Conservation (phyloP, 2,888 invertebrate genomes). For the Pristionchus fissidentatus region DNA sequence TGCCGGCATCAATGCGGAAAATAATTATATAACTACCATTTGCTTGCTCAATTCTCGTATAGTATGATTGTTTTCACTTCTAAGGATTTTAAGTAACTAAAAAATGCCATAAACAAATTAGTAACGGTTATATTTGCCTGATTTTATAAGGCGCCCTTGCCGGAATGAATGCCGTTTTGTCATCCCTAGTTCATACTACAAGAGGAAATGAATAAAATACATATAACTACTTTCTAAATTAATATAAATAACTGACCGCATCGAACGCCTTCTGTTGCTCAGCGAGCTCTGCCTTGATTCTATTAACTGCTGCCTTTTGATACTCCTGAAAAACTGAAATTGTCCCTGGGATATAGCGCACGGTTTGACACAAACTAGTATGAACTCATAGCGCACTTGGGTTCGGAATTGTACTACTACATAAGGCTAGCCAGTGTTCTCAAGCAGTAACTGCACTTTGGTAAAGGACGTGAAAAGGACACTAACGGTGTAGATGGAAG, state of each 20-base stretch:
- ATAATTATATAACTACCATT: too few species aligned
- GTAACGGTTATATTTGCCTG: too few species aligned
- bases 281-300: conserved; percentile 76
- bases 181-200: too few species aligned
- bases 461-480: not conserved
- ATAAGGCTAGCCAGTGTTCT: not conserved
- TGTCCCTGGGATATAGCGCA: too few species aligned
- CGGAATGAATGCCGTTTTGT: too few species aligned
- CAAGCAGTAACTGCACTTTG: not conserved
- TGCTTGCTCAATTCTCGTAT: too few species aligned
- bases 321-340: conserved; percentile 54
- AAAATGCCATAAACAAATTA: too few species aligned
- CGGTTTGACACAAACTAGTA: not conserved
- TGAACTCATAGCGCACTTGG: not conserved
- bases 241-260: conserved; percentile 69
- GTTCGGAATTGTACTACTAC: not conserved
- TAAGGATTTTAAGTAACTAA: not conserved
- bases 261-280: conserved; percentile 77
- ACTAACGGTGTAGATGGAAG: conserved; percentile 90
- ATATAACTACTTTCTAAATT: not conserved
- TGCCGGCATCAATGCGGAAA: too few species aligned
- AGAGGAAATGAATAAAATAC: not conserved
- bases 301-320: conserved; percentile 67
- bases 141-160: too few species aligned
- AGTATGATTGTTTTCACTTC: too few species aligned